Percentiles rank a stretch among this genome's conserved stretches.
These are phyloP conservation scores for Tribolium madens DNA, from an alignment of 1,140 invertebrate genomes.

Conservation along the genomic window DNA sequence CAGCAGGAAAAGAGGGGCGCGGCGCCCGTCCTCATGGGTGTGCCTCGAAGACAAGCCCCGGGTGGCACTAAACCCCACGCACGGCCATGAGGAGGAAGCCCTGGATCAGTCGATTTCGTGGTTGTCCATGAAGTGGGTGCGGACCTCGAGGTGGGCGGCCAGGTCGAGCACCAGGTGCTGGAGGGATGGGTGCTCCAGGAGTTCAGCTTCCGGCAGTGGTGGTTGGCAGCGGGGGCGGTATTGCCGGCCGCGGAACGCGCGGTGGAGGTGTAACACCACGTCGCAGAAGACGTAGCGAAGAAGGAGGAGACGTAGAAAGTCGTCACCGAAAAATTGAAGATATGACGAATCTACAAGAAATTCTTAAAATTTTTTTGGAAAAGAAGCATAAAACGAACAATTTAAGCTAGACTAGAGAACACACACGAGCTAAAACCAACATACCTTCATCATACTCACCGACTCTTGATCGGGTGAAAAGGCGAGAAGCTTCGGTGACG, in stretches of 20 bases:
- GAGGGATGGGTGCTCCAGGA: slow-evolving; percentile 88
- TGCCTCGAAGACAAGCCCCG: slow-evolving; percentile 47
- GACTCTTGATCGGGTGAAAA: slow-evolving; percentile 85
- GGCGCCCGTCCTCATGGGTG: slow-evolving; percentile 60
- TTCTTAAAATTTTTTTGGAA: too few relatives aligned
- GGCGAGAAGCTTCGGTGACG: slow-evolving; percentile 86
- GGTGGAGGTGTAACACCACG: slow-evolving; percentile 87
- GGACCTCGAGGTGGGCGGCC: slow-evolving; percentile 84
- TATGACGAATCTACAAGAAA: slow-evolving; percentile 78
- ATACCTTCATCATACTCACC: slow-evolving; percentile 73
- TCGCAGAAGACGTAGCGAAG: slow-evolving; percentile 95
- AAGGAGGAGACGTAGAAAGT: slow-evolving; percentile 89
- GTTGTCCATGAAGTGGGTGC: slow-evolving; percentile 78
- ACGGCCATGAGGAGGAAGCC: slow-evolving; percentile 63
- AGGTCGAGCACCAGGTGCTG: slow-evolving; percentile 86
- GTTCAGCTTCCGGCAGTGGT: slow-evolving; percentile 86
- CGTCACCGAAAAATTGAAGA: slow-evolving; percentile 92
- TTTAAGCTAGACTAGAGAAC: too few relatives aligned
- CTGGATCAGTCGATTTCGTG: slow-evolving; percentile 80
- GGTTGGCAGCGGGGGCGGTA: slow-evolving; percentile 89
- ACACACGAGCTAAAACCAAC: slow-evolving; percentile 23
- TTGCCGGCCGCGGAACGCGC: slow-evolving; percentile 82
- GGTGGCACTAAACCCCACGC: slow-evolving; percentile 56
- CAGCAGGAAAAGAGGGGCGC: slow-evolving; percentile 39
- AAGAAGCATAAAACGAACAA: too few relatives aligned